phyloP scores from a whole-genome alignment of 2,888 invertebrate genomes.

The Orchesella flavescens region DNA sequence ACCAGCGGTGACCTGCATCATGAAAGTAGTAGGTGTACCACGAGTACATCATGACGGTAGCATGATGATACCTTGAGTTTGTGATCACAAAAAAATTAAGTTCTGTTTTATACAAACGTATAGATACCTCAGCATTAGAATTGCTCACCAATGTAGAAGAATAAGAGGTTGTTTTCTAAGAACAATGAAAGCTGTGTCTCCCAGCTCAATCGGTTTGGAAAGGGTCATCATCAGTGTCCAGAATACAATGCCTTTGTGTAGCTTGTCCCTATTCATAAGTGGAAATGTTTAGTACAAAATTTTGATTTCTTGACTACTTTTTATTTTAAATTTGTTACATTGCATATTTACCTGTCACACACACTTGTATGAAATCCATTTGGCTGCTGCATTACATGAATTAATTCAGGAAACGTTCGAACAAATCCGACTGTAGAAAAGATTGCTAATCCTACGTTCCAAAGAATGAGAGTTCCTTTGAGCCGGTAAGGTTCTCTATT shows the following conservation, averaged over 20 bases:
- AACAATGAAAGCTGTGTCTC: slow-evolving; percentile 48
- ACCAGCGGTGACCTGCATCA: background rate
- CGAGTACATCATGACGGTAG: background rate
- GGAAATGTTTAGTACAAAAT: no score
- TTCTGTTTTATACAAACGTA: no score
- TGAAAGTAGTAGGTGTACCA: background rate
- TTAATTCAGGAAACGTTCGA: slow-evolving; percentile 93
- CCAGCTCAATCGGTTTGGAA: slow-evolving; percentile 34
- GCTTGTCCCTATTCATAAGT: background rate
- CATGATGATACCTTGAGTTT: no score
- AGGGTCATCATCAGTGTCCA: slow-evolving; percentile 27
- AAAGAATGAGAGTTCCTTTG: slow-evolving; percentile 80
- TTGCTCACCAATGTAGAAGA: slow-evolving; percentile 52
- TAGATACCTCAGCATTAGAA: no score
- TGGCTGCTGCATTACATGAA: slow-evolving; percentile 88
- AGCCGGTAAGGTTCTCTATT: slow-evolving; percentile 70
- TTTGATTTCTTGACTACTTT: no score
- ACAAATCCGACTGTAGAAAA: slow-evolving; percentile 92
- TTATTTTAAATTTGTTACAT: no score
- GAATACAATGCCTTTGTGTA: background rate
- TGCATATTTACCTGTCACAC: slow-evolving; percentile 95
- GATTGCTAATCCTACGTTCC: slow-evolving; percentile 92
- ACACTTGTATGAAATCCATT: slow-evolving; percentile 93
- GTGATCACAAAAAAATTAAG: no score
- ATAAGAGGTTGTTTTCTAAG: slow-evolving; percentile 35